These are phyloP conservation scores for Pseudachorutes palmiensis DNA, from an alignment of 1,140 invertebrate species.

Conservation along the genomic window DNA sequence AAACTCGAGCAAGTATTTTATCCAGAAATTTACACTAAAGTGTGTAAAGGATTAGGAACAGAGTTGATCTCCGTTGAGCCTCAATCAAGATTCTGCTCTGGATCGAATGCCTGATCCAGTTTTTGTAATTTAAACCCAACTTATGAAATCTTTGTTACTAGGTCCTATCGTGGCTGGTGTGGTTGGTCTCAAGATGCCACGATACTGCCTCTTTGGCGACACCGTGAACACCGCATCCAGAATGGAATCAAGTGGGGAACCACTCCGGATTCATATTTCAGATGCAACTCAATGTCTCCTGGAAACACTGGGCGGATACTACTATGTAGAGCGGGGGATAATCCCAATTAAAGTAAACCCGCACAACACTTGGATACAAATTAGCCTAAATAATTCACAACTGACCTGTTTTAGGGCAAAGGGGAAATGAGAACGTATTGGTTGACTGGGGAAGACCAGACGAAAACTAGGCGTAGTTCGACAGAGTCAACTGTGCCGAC, in stretches of 20 bases:
- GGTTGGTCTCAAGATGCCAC: conserved; percentile 63
- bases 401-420: conserved; percentile 70
- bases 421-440: conserved; percentile 80
- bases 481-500: conserved; percentile 26
- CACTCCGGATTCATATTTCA: conserved; percentile 65
- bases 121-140: too few relatives aligned
- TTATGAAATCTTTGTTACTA: too few relatives aligned
- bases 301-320: conserved; percentile 57
- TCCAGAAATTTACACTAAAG: too few relatives aligned
- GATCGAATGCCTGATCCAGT: too few relatives aligned
- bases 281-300: conserved; percentile 55
- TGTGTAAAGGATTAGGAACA: too few relatives aligned
- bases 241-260: conserved; percentile 61
- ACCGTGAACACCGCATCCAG: conserved; percentile 58
- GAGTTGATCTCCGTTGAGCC: too few relatives aligned
- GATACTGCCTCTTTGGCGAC: conserved; percentile 63
- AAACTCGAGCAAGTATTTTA: too few relatives aligned
- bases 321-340: conserved; percentile 57
- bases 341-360: conserved; percentile 61
- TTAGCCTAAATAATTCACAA: conserved; percentile 13
- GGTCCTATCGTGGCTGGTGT: conserved; percentile 75
- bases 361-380: background rate
- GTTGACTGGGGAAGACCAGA: conserved; percentile 51
- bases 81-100: too few relatives aligned
- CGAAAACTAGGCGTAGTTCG: conserved; percentile 40